Evolutionary conservation across 2,888 invertebrate genomes (phyloP).

Genomic region (Spodoptera picta): DNA sequence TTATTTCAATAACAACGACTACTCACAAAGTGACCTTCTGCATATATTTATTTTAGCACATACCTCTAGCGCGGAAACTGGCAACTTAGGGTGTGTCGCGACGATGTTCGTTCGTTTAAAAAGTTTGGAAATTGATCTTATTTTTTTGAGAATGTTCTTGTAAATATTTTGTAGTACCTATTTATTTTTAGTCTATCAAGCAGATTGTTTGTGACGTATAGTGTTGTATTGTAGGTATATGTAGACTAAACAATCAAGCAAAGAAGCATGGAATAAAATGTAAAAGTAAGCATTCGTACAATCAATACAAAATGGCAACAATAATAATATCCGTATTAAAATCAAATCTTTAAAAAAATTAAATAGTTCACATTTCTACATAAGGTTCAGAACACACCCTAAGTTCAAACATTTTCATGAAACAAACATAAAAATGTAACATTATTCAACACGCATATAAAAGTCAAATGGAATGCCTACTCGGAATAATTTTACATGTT

Average conservation of each 20-base stretch:
- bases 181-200: no score
- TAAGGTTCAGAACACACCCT: background rate
- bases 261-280: no score
- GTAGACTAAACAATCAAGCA: no score
- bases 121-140: slow-evolving; percentile 9
- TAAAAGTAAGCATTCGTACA: no score
- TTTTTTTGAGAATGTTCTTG: background rate
- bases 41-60: slow-evolving; percentile 71
- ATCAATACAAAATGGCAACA: no score
- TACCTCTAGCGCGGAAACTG: slow-evolving; percentile 55
- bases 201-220: no score
- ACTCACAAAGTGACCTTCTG: slow-evolving; percentile 71
- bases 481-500: slow-evolving; percentile 79
- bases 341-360: no score
- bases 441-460: slow-evolving; percentile 83
- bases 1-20: slow-evolving; percentile 83
- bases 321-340: no score
- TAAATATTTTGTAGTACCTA: no score
- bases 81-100: slow-evolving; percentile 30
- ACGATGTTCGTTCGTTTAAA: slow-evolving; percentile 7
- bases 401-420: slow-evolving; percentile 61
- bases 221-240: no score
- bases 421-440: slow-evolving; percentile 80
- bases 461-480: slow-evolving; percentile 80
- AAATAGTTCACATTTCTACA: no score